These are phyloP conservation scores for Pollenia griseotomentosa DNA, from an alignment of 2,888 invertebrate genomes.

Conservation along the genomic window DNA sequence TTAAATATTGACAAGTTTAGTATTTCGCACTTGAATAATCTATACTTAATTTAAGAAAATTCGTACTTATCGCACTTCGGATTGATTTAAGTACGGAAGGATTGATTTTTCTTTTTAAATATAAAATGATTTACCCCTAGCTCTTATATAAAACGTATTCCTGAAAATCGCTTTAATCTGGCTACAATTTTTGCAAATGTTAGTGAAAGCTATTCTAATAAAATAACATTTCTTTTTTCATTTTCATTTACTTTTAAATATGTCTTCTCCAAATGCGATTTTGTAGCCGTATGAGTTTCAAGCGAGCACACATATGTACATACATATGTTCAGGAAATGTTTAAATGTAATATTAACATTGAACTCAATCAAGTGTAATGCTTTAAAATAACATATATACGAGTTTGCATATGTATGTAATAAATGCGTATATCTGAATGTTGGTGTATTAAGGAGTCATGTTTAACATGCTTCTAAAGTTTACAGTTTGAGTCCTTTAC, in stretches of 20 bases:
- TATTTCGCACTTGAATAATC: no score
- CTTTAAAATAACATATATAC: slow-evolving; percentile 3
- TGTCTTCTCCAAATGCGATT: background rate
- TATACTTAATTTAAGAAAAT: no score
- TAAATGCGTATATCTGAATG: background rate
- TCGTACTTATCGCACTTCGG: no score
- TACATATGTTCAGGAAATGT: slow-evolving; percentile 50
- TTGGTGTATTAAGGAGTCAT: slow-evolving; percentile 34
- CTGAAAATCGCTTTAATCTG: no score
- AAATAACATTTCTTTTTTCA: background rate
- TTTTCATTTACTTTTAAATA: background rate
- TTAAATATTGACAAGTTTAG: no score
- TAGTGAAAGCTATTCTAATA: no score
- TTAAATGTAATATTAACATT: slow-evolving; percentile 47
- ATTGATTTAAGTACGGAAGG: no score
- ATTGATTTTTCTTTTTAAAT: no score
- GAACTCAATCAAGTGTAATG: slow-evolving; percentile 66
- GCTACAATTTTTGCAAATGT: no score
- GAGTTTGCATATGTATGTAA: background rate
- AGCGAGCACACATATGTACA: background rate
- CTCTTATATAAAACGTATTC: no score
- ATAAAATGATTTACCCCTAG: no score
- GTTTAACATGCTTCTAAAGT: slow-evolving; percentile 45
- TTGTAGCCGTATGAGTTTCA: background rate
- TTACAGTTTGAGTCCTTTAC: slow-evolving; percentile 40